Percentiles rank a stretch among this genome's conserved stretches.
phyloP scores from a whole-genome alignment of 1,140 invertebrate species.

The Orussus abietinus region DNA sequence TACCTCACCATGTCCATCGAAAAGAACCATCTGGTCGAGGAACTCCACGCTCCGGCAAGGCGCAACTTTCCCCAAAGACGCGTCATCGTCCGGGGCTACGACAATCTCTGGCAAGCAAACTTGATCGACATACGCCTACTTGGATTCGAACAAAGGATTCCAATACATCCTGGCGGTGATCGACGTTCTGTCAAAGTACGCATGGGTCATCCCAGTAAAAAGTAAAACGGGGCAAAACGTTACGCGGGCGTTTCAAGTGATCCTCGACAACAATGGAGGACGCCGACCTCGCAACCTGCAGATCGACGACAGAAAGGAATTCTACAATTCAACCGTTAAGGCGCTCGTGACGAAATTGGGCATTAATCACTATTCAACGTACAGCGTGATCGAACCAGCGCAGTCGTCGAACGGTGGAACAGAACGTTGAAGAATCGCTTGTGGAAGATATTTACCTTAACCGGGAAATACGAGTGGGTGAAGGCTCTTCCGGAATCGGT shows the following conservation, averaged over 20 bases:
- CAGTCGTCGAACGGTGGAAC: too few relatives aligned
- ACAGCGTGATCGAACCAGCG: too few relatives aligned
- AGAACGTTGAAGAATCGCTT: too few relatives aligned
- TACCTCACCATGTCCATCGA: too few relatives aligned
- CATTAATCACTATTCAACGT: too few relatives aligned
- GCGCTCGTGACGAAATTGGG: constrained; percentile 15
- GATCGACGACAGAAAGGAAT: constrained; percentile 30
- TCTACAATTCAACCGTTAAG: constrained; percentile 17
- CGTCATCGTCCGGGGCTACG: constrained; percentile 8
- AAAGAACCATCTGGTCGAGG: constrained; percentile 1
- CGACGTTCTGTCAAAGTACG: constrained; percentile 37
- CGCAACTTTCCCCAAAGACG: constrained; percentile 5
- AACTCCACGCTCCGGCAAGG: constrained; percentile 3
- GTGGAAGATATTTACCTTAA: too few relatives aligned
- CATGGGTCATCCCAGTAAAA: constrained; percentile 14
- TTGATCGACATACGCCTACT: constrained; percentile 31
- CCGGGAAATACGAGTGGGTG: too few relatives aligned
- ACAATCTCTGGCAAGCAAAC: constrained; percentile 22
- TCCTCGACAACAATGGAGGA: constrained; percentile 7
- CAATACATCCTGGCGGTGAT: constrained; percentile 34
- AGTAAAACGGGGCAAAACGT: not conserved
- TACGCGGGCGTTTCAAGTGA: not conserved
- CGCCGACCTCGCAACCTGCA: constrained; percentile 25
- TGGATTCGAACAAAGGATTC: constrained; percentile 34
- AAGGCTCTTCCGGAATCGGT: too few relatives aligned